A percentile compares a stretch with the other conserved stretches of the same genome.
These are phyloP conservation scores for Neomicropteryx cornuta DNA, from an alignment of 1,140 invertebrate species.

Conservation along the genomic window DNA sequence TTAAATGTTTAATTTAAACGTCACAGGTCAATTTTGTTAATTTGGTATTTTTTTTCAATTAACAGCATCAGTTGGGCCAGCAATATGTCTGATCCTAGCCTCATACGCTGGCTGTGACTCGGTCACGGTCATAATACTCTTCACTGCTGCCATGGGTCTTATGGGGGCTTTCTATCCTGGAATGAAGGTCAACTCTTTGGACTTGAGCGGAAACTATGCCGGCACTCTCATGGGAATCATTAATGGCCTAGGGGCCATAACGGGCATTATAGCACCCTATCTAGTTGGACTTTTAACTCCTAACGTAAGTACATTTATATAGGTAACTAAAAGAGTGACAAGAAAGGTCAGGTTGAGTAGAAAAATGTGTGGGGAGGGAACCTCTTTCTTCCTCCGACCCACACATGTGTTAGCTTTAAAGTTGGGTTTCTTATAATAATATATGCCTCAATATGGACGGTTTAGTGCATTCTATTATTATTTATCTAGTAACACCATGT, in stretches of 20 bases:
- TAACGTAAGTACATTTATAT: conserved; percentile 53
- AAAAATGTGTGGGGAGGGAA: too few relatives aligned
- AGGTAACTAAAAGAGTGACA: conserved; percentile 1
- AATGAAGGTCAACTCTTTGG: conserved; percentile 63
- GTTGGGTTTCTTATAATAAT: too few relatives aligned
- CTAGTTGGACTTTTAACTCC: conserved; percentile 65
- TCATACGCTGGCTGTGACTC: conserved; percentile 50
- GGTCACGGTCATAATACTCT: conserved; percentile 48
- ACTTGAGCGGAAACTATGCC: conserved; percentile 67
- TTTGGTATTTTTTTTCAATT: too few relatives aligned
- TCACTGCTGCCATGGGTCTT: conserved; percentile 56
- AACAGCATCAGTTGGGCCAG: conserved; percentile 42
- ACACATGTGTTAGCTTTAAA: too few relatives aligned
- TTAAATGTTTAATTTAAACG: too few relatives aligned
- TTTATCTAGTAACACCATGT: too few relatives aligned
- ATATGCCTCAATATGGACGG: too few relatives aligned
- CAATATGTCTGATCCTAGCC: conserved; percentile 44
- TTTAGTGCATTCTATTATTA: too few relatives aligned
- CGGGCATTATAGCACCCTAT: conserved; percentile 63
- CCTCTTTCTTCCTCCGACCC: too few relatives aligned
- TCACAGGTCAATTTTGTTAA: too few relatives aligned
- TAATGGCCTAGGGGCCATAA: conserved; percentile 64
- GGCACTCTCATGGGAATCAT: conserved; percentile 70
- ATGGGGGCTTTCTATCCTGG: conserved; percentile 59
- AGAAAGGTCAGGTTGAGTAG: too few relatives aligned